These are phyloP conservation scores for Harpagifer antarcticus DNA, from an alignment of 2,797 vertebrate species.

Conservation along the genomic window DNA sequence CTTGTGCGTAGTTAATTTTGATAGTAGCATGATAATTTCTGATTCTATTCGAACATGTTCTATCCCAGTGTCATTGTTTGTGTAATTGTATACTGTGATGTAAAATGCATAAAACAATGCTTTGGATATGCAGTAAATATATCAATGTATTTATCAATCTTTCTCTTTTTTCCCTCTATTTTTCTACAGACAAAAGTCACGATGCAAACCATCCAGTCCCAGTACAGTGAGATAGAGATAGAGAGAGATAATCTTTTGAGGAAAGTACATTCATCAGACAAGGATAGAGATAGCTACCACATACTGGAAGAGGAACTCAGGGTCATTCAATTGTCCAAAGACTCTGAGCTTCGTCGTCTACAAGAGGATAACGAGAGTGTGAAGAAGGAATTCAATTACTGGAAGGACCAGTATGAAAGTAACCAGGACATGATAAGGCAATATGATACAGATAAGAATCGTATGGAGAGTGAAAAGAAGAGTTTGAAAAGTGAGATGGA, in stretches of 20 bases:
- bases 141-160: conserved; percentile 1
- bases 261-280: conserved; percentile 89
- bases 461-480: conserved; percentile 88
- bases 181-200: conserved; percentile 86
- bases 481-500: conserved; percentile 88
- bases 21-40: conserved; percentile 9
- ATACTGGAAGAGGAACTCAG: conserved; percentile 91
- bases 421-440: conserved; percentile 88
- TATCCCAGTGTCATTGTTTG: conserved; percentile 1
- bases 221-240: conserved; percentile 87
- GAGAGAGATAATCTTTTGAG: conserved; percentile 91
- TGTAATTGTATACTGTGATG: conserved; percentile 2
- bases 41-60: background rate
- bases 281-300: conserved; percentile 87
- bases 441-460: conserved; percentile 86
- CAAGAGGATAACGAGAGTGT: conserved; percentile 91
- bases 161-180: conserved; percentile 35
- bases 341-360: conserved; percentile 87
- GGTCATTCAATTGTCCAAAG: conserved; percentile 86
- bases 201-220: conserved; percentile 89
- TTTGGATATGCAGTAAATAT: background rate
- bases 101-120: conserved; percentile 20
- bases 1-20: background rate
- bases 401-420: conserved; percentile 90
- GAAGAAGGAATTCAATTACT: conserved; percentile 90